Base-by-base conservation (phyloP, 2,888 invertebrate species). In the Trisateles emortualis region DNA sequence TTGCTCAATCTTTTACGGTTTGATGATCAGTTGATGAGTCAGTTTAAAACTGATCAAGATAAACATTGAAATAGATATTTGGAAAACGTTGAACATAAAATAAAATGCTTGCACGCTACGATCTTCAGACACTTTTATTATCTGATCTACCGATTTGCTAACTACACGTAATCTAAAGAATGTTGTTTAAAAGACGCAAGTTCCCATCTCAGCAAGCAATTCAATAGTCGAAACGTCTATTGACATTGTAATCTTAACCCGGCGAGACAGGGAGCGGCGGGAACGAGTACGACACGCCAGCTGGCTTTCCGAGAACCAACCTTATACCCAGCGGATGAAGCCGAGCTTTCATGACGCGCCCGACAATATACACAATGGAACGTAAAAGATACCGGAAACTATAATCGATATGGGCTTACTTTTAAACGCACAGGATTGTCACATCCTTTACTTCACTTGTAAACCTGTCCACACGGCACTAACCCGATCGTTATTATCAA, bases 341-440 rank as follows among this genome's bases (percentile, higher is more conserved):
- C 72, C 68, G 64, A 70, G 73, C 79, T 76, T 77, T 74, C 77
- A 79, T 70, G 74, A 64, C 68, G 67, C 68, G n/a, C 13, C 33
- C 13, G 69, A 82, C 79, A 83, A 83, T 75, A 75, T 68, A 79
- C 72, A 88, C 86, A 87, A 87, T 85, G 72, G 78, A 67, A 70
- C 78, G 81, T 79, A 82, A 84, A 72, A 82, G 81, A 87, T 78
- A 86, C 88, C 87, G 90, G 89, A 89, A 84, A 88, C 84, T 83
- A 81, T 85, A 87, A 88, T 87, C 83, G 84, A 79, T 79, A 81
- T 78, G 76, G 80, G 75, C 72, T 83, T 78, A 82, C 80, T 83
- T 83, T 78, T 79, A 79, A 83, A 79, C 70, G 72, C 58, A n/a
- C n/a, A 54, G 69, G 68, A 75, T 72, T 77, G 76, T 79, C 78